Evolutionary conservation across 1,140 invertebrate species (phyloP), one percentile per base, ranked within the genome.

Genomic region (Trachymyrmex cornetzi): DNA sequence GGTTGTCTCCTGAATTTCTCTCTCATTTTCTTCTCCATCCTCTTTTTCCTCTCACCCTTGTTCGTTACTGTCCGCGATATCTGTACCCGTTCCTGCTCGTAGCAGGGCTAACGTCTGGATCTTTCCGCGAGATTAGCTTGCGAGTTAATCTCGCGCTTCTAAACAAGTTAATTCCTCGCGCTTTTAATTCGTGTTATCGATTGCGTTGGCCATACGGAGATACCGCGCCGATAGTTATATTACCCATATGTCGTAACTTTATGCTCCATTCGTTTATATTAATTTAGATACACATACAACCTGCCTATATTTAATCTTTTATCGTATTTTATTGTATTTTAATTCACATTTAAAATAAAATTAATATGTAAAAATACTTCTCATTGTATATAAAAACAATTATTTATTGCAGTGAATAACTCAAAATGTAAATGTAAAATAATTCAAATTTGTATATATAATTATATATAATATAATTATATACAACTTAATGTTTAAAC

Each of bases 161-260:
- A 89, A 86, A 93, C 91, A 90, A 92, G 93, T 94, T 93, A 92
- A 94, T 94, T 91, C 91, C 84, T 86, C 69, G 72, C 59, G 72
- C 53, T 71, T 81, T 90, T 55, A 24, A 87, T 66, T 84, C 85
- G 53, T 71, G 27, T 84, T 84, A 66, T 27, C 50, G 22, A 27
- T 61, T 67, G 48, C 24, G 53, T n/a, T 9, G 22, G 19, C 38
- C 24, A 75, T 84, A 24, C 67, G 80, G 38, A 82, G 74, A 82
- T n/a, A 82, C n/a, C n/a, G 44, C 4, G 34, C 38, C 55, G 38
- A 48, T 74, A 59, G 53, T 34, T 82, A 19, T 59, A 3, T 48
- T 48, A 30, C 11, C 66, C 16, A 53, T n/a, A 27, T n/a, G n/a
- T 27, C 30, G 16, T 27, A 44, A 59, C 11, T 71, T 57, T 14